Percentiles rank a stretch among this genome's conserved stretches.
phyloP scores from a whole-genome alignment of 1,140 invertebrate genomes.

The Drosophila pachea region DNA sequence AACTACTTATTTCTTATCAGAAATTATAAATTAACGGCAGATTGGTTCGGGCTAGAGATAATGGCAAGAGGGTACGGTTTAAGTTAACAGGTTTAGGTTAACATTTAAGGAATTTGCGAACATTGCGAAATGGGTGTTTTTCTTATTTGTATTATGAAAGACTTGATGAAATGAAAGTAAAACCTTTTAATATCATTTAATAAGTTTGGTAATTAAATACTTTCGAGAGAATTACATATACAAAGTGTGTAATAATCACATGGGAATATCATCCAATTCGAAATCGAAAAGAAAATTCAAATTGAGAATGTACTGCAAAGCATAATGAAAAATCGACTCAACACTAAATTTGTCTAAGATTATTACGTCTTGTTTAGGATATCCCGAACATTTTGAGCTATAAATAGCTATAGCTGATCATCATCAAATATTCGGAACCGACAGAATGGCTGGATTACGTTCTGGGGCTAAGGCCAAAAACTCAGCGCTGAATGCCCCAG shows the following conservation, averaged over 20 bases:
- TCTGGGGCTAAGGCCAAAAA: conserved; percentile 32
- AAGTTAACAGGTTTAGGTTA: neutral
- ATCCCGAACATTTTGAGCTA: conserved; percentile 18
- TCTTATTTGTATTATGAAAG: too few relatives aligned
- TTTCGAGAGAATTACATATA: too few relatives aligned
- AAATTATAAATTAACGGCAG: neutral
- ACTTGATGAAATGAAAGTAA: too few relatives aligned
- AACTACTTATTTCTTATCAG: conserved; percentile 3
- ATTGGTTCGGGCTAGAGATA: neutral
- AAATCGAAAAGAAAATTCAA: too few relatives aligned
- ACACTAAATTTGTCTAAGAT: neutral
- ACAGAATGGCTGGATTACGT: conserved; percentile 38
- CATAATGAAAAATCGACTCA: neutral
- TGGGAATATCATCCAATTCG: too few relatives aligned
- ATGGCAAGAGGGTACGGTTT: neutral
- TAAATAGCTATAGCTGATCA: conserved; percentile 26
- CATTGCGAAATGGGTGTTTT: too few relatives aligned
- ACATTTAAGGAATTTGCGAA: neutral
- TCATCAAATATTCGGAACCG: conserved; percentile 3
- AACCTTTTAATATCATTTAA: too few relatives aligned
- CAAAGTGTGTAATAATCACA: too few relatives aligned
- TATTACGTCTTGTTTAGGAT: conserved; percentile 17
- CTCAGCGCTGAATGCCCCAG: conserved; percentile 31
- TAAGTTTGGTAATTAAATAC: too few relatives aligned
- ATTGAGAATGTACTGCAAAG: too few relatives aligned